Evolutionary conservation across 2,888 invertebrate species (phyloP).

Genomic region (Amblyteles armatorius): DNA sequence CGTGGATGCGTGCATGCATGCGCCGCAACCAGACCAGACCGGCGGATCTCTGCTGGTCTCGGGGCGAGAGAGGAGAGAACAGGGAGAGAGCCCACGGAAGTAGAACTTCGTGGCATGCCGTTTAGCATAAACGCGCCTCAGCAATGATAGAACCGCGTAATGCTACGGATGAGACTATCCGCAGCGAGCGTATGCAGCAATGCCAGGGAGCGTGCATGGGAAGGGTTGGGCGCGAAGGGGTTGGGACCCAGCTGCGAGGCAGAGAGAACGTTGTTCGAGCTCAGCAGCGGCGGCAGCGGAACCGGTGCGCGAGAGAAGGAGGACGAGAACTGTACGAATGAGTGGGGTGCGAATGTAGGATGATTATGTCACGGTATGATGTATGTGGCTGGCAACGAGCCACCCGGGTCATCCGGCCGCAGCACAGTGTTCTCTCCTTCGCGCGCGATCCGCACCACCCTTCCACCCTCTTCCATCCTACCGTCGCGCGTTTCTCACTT

Average conservation of each 20-base stretch:
- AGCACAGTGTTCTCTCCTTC: constrained; percentile 37
- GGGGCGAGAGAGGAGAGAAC: background rate
- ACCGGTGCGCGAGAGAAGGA: constrained; percentile 50
- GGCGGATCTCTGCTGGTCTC: too few relatives aligned
- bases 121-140: constrained; percentile 72
- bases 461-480: background rate
- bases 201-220: constrained; percentile 55
- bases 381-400: constrained; percentile 79
- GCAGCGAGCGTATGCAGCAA: constrained; percentile 74
- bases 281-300: constrained; percentile 3
- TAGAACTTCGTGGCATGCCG: constrained; percentile 72
- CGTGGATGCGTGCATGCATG: constrained; percentile 26
- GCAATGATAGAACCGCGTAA: constrained; percentile 75
- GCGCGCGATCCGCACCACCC: background rate
- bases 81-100: constrained; percentile 65
- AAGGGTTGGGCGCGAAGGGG: constrained; percentile 43
- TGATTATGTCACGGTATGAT: constrained; percentile 81
- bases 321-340: constrained; percentile 73
- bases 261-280: constrained; percentile 13
- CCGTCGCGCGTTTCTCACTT: constrained; percentile 17
- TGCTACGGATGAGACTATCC: constrained; percentile 73
- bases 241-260: constrained; percentile 12
- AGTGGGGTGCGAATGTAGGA: constrained; percentile 78
- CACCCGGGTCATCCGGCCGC: constrained; percentile 74
- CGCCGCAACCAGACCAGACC: background rate